Conservation (phyloP, 2,888 invertebrate genomes). For the Pyrrhia umbra region DNA sequence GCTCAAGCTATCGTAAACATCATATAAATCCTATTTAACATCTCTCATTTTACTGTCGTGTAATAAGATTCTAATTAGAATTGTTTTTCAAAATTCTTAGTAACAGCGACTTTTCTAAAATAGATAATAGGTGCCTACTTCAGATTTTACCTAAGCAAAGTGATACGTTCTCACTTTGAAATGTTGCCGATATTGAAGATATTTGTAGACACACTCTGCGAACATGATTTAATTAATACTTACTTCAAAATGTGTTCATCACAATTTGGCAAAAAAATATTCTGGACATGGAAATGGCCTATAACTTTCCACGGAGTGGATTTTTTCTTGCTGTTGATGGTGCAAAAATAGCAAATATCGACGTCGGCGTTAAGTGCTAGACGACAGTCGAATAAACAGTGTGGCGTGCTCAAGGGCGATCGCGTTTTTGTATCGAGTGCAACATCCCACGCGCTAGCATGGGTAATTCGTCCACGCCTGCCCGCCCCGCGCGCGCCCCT, state of each 20-base stretch:
- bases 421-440: constrained; percentile 77
- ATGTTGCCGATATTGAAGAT: too few species aligned
- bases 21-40: constrained; percentile 46
- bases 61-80: constrained; percentile 36
- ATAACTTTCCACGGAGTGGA: constrained; percentile 67
- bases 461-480: constrained; percentile 61
- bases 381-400: constrained; percentile 88
- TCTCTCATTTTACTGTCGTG: constrained; percentile 26
- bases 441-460: constrained; percentile 70
- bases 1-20: constrained; percentile 20
- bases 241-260: constrained; percentile 12
- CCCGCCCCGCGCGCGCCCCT: constrained; percentile 42
- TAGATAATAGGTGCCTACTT: neutral
- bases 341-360: constrained; percentile 87
- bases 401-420: constrained; percentile 81
- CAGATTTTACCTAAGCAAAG: too few species aligned
- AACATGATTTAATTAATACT: too few species aligned
- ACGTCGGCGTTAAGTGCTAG: constrained; percentile 87
- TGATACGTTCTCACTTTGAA: too few species aligned
- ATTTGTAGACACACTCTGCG: too few species aligned
- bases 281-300: constrained; percentile 63
- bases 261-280: constrained; percentile 44
- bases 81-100: constrained; percentile 26
- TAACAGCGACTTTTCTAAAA: neutral
- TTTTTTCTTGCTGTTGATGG: constrained; percentile 77